phyloP scores from a whole-genome alignment of 2,797 vertebrate genomes.

The Acipenser transmontanus region DNA sequence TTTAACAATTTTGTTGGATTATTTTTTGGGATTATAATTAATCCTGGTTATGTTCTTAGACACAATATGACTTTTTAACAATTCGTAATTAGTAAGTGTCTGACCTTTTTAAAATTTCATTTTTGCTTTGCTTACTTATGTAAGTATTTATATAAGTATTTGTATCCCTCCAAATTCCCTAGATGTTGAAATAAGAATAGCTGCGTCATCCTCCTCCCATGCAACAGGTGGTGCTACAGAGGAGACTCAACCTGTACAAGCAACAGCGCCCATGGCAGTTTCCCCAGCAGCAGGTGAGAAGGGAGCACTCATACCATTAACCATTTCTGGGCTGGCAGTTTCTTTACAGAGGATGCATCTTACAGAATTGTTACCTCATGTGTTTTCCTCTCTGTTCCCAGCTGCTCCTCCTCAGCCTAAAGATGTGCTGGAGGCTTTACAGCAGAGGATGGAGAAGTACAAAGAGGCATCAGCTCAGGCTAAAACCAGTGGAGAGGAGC shows the following conservation, averaged over 20 bases:
- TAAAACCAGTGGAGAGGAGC: conserved; percentile 75
- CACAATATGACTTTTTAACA: too few relatives aligned
- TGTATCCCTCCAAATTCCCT: not conserved
- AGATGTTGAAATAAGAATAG: not conserved
- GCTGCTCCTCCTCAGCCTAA: conserved; percentile 52
- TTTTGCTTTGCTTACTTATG: too few relatives aligned
- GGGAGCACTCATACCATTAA: too few relatives aligned
- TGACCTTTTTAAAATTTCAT: too few relatives aligned
- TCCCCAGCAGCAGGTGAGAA: too few relatives aligned
- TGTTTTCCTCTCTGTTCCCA: conserved; percentile 13
- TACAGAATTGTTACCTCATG: not conserved
- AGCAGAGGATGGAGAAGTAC: conserved; percentile 84
- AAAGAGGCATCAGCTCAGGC: conserved; percentile 76
- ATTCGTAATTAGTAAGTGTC: too few relatives aligned
- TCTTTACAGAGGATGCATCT: too few relatives aligned
- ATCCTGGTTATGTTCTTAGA: too few relatives aligned
- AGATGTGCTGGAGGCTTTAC: conserved; percentile 75
- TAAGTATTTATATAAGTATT: not conserved
- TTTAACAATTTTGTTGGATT: too few relatives aligned
- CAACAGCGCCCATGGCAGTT: not conserved
- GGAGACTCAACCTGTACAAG: not conserved
- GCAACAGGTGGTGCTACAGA: not conserved
- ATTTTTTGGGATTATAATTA: too few relatives aligned
- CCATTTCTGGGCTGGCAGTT: too few relatives aligned
- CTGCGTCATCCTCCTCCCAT: not conserved